Percentiles rank a stretch among this genome's conserved stretches.
phyloP scores from a whole-genome alignment of 2,888 invertebrate genomes.

The Megamerina dolium region DNA sequence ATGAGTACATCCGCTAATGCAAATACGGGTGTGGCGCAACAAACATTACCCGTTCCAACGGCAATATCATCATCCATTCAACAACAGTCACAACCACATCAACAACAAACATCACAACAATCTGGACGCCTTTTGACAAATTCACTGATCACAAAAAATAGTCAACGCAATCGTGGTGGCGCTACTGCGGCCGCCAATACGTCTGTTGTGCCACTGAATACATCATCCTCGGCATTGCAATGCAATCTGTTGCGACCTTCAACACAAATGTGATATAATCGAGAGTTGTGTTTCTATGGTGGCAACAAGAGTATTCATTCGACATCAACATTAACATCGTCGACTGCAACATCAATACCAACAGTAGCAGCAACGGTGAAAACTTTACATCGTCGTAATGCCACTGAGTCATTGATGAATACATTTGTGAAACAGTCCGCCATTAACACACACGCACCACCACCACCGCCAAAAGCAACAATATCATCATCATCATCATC shows the following conservation, averaged over 20 bases:
- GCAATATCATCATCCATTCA: constrained; percentile 14
- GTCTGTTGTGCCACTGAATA: not conserved
- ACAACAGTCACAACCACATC: constrained; percentile 13
- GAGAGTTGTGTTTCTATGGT: too few relatives aligned
- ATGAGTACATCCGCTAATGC: constrained; percentile 17
- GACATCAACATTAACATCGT: not conserved
- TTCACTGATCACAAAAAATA: constrained; percentile 2
- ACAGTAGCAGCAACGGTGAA: not conserved
- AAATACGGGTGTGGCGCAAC: not conserved
- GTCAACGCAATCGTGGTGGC: not conserved
- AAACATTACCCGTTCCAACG: too few relatives aligned
- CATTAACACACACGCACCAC: too few relatives aligned
- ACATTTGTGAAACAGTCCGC: too few relatives aligned
- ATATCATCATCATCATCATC: not conserved
- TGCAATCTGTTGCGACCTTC: constrained; percentile 9
- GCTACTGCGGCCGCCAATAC: constrained; percentile 6
- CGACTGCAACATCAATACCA: not conserved
- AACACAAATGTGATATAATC: constrained; percentile 16
- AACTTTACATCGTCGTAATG: too few relatives aligned
- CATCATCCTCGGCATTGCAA: constrained; percentile 8
- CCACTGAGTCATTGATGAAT: not conserved
- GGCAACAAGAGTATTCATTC: not conserved
- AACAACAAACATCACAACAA: constrained; percentile 3
- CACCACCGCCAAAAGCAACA: not conserved
- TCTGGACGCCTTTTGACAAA: constrained; percentile 2